Percentiles rank a stretch among this genome's conserved stretches.
Evolutionary conservation across 2,888 invertebrate species (phyloP).

Genomic region (Patella ulyssiponensis): DNA sequence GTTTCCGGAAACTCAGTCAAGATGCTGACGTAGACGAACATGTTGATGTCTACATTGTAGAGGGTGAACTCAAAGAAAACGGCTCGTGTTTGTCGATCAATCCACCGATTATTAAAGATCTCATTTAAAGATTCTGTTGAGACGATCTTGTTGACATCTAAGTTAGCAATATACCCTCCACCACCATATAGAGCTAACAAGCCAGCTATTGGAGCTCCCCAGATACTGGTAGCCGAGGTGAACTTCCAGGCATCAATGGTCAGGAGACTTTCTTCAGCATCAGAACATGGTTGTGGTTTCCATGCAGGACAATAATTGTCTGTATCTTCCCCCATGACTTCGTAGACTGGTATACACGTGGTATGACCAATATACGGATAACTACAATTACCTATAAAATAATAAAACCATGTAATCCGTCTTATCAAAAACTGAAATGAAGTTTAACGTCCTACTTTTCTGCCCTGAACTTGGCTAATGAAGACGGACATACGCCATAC

Average conservation of each 20-base stretch:
- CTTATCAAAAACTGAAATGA: background rate
- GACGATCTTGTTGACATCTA: slow-evolving; percentile 50
- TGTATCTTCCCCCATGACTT: slow-evolving; percentile 39
- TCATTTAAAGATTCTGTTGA: slow-evolving; percentile 48
- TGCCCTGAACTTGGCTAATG: no score
- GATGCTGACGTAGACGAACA: slow-evolving; percentile 57
- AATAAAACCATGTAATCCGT: background rate
- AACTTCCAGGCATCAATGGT: slow-evolving; percentile 52
- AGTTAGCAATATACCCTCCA: slow-evolving; percentile 59
- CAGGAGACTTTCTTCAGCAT: slow-evolving; percentile 38
- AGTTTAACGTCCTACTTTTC: no score
- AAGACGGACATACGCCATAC: no score
- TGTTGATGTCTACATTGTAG: slow-evolving; percentile 58
- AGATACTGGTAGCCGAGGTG: slow-evolving; percentile 46
- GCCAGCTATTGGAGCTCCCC: slow-evolving; percentile 53
- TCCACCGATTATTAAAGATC: slow-evolving; percentile 48
- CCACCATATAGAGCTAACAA: slow-evolving; percentile 50
- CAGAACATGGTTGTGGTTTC: slow-evolving; percentile 35
- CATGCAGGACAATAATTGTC: slow-evolving; percentile 45
- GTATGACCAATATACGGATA: slow-evolving; percentile 36
- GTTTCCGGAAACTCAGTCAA: slow-evolving; percentile 61
- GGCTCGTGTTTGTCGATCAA: slow-evolving; percentile 57
- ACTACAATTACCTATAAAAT: slow-evolving; percentile 32
- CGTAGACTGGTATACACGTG: slow-evolving; percentile 41
- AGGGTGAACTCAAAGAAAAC: slow-evolving; percentile 62